Evolutionary conservation across 2,888 invertebrate genomes (phyloP).

Genomic region (Plagodis dolabraria): DNA sequence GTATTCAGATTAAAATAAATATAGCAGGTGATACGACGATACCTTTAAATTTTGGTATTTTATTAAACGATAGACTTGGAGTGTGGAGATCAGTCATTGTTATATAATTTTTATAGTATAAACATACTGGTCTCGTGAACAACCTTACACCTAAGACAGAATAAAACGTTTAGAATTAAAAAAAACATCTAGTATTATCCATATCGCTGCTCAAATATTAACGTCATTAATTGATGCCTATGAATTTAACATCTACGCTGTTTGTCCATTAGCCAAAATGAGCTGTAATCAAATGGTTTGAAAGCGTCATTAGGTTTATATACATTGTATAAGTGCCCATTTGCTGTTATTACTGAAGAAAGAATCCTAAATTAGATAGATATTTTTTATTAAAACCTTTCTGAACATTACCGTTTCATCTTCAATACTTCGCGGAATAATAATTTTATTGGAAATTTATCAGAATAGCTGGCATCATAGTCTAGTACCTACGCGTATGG

Average conservation of each 20-base stretch:
- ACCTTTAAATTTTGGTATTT: slow-evolving; percentile 14
- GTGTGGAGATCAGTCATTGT: slow-evolving; percentile 13
- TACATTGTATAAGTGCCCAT: slow-evolving; percentile 9
- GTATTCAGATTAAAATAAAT: no score
- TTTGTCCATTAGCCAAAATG: slow-evolving; percentile 33
- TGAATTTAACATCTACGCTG: slow-evolving; percentile 31
- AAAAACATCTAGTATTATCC: slow-evolving; percentile 26
- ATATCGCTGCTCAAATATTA: slow-evolving; percentile 29
- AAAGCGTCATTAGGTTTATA: slow-evolving; percentile 19
- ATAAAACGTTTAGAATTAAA: slow-evolving; percentile 21
- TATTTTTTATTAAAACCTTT: not conserved
- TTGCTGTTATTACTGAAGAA: slow-evolving; percentile 11
- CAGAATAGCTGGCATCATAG: no score
- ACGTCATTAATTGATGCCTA: slow-evolving; percentile 29
- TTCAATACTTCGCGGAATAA: no score
- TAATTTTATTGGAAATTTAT: no score
- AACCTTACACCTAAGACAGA: slow-evolving; percentile 9
- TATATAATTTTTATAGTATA: slow-evolving; percentile 8
- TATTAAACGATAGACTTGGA: slow-evolving; percentile 18
- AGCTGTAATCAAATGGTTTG: slow-evolving; percentile 14
- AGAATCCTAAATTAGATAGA: not conserved
- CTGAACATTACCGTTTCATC: no score
- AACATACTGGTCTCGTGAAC: slow-evolving; percentile 3
- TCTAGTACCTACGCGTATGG: no score
- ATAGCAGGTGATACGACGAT: no score